phyloP scores from a whole-genome alignment of 2,888 invertebrate genomes.

The Leptura quadrifasciata region DNA sequence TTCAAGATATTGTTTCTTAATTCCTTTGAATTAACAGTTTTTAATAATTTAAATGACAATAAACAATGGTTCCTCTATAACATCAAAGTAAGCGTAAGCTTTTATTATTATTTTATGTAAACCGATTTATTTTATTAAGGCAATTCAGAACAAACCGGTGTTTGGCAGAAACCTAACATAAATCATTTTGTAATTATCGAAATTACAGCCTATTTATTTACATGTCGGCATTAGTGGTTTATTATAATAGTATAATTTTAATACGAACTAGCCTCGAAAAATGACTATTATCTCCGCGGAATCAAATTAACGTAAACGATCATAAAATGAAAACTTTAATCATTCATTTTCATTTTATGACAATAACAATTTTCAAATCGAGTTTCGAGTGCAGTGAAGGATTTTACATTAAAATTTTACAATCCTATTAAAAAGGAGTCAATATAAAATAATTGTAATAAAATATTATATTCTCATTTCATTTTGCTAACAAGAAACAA shows the following conservation, averaged over 20 bases:
- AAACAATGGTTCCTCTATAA: constrained; percentile 16
- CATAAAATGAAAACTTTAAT: neutral
- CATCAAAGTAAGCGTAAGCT: constrained; percentile 35
- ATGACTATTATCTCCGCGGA: neutral
- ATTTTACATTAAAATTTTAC: neutral
- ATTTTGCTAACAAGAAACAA: too few relatives aligned
- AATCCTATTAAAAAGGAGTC: neutral
- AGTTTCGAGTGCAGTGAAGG: neutral
- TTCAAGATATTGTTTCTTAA: neutral
- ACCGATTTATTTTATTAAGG: constrained; percentile 41
- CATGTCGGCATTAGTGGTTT: constrained; percentile 3
- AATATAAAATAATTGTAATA: neutral
- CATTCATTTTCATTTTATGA: neutral
- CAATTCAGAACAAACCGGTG: constrained; percentile 27
- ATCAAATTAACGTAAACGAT: neutral
- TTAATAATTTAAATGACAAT: constrained; percentile 20
- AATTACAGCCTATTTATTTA: constrained; percentile 42
- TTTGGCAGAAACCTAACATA: constrained; percentile 38
- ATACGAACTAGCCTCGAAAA: neutral
- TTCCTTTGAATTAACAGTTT: neutral
- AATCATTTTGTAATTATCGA: constrained; percentile 42
- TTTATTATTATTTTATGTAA: constrained; percentile 47
- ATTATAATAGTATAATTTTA: neutral
- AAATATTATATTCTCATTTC: too few relatives aligned
- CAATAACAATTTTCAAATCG: neutral